These are phyloP conservation scores for Mugil cephalus DNA, from an alignment of 2,113 vertebrate genomes.

Conservation along the genomic window DNA sequence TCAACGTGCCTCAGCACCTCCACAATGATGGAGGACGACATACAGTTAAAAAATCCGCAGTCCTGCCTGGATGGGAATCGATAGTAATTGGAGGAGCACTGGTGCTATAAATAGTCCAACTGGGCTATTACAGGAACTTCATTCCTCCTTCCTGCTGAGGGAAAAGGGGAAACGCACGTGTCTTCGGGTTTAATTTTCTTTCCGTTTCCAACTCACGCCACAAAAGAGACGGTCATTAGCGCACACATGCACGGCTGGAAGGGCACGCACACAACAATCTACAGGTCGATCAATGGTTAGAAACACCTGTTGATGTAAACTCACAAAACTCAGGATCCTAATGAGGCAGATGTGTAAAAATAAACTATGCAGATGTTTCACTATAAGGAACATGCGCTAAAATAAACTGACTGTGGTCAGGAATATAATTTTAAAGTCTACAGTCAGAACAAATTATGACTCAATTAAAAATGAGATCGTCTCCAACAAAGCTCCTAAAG, in stretches of 20 bases:
- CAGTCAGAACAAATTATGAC: no score
- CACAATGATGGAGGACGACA: neutral
- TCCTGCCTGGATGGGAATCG: conserved; percentile 26
- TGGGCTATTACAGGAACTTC: conserved; percentile 15
- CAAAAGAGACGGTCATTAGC: neutral
- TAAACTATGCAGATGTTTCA: no score
- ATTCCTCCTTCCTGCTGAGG: neutral
- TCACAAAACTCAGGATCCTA: neutral
- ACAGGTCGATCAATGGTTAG: neutral
- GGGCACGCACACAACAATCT: no score
- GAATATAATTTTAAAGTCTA: neutral
- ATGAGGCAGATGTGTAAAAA: no score
- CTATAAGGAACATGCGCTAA: neutral
- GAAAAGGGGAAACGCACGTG: neutral
- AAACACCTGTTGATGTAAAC: neutral
- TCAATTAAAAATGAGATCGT: no score
- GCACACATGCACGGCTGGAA: neutral
- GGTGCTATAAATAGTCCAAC: conserved; percentile 20
- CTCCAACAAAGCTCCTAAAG: no score
- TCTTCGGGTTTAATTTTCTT: neutral
- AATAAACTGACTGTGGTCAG: neutral
- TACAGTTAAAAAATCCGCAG: conserved; percentile 25
- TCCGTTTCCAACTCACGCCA: neutral
- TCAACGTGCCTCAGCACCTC: neutral
- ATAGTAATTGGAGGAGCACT: conserved; percentile 28